Base-by-base conservation (phyloP, 2,113 vertebrate genomes). In the Elephantulus edwardii region DNA sequence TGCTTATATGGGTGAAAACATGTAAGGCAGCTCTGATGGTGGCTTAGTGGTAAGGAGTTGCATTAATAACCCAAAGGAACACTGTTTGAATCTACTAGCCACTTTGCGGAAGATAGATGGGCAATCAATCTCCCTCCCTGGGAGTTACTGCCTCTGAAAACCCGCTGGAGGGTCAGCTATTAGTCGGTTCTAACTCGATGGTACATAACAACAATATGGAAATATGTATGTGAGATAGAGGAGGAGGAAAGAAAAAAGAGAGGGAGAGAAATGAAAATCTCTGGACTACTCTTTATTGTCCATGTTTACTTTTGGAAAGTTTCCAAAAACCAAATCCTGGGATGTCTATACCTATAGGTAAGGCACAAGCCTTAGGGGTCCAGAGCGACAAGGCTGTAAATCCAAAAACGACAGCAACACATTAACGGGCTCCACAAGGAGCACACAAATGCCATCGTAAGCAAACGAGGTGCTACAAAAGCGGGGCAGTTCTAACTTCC, bases 271-370 rank as follows among this genome's bases (percentile, higher is more conserved):
- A 64, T 71, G 8, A 16, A 22, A 66, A 83, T n/a, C 71, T 52
- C 35, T 64, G 71, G 33, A 50, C 30, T 9, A 62, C 33, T 33
- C 48, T 14, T 12, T 40, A 52, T 42, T 60, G 26, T 38, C 48
- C 64, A 30, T 44, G 64, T 26, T 75, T 62, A 30, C 28, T 87
- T 91, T 56, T 14, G 71, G 50, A 38, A 89, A 86, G 86, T 62
- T 66, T 92, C 33, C 74, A 76, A 56, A 80, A 84, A 77, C 33
- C 46, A 71, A 86, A 86, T 46, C 46, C n/a, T 44, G 26, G 42
- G 38, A 7, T 83, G n/a, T 82, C 44, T 16, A 56, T 26, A 70
- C n/a, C 64, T 74, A 28, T 2, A 87, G 46, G 44, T 30, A 33
- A 83, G 24, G 46, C 75, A 20, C 75, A 86, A 60, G 10, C 28